Evolutionary conservation across 2,888 invertebrate genomes (phyloP).

Genomic region (Troides oblongomaculatus): DNA sequence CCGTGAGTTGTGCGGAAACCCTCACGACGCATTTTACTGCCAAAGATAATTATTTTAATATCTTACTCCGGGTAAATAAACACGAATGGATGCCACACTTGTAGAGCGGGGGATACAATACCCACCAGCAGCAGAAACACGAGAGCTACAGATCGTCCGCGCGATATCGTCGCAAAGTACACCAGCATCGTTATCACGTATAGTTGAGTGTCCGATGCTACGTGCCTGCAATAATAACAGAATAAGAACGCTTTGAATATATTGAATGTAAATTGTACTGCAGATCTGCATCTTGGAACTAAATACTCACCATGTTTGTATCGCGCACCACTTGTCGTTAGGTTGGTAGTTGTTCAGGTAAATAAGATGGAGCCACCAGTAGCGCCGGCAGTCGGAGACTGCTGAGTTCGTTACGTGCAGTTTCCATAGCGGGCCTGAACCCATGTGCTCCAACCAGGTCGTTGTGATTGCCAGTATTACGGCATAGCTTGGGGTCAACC

Average conservation of each 20-base stretch:
- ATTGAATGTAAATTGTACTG: not conserved
- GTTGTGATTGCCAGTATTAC: slow-evolving; percentile 37
- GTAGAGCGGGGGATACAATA: slow-evolving; percentile 33
- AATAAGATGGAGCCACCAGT: slow-evolving; percentile 51
- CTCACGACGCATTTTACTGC: too few species aligned
- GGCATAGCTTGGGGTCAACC: slow-evolving; percentile 40
- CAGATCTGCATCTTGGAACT: too few species aligned
- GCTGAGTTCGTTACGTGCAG: slow-evolving; percentile 33
- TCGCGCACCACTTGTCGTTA: slow-evolving; percentile 36
- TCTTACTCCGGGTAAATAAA: slow-evolving; percentile 41
- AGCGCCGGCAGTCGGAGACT: slow-evolving; percentile 37
- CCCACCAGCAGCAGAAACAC: slow-evolving; percentile 30
- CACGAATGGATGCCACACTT: slow-evolving; percentile 39
- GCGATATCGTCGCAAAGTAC: slow-evolving; percentile 32
- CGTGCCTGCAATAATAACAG: slow-evolving; percentile 39
- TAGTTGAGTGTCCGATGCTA: slow-evolving; percentile 48
- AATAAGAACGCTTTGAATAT: not conserved
- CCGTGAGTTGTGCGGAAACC: too few species aligned
- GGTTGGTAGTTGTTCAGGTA: slow-evolving; percentile 48
- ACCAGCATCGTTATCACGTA: slow-evolving; percentile 39
- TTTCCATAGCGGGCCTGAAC: slow-evolving; percentile 59
- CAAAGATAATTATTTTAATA: not conserved
- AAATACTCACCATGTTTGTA: slow-evolving; percentile 42
- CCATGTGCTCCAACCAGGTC: slow-evolving; percentile 52
- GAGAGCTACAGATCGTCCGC: slow-evolving; percentile 29